A percentile compares a stretch with the other conserved stretches of the same genome.
phyloP scores from a whole-genome alignment of 2,113 vertebrate genomes.

The Apodemus speciosus region DNA sequence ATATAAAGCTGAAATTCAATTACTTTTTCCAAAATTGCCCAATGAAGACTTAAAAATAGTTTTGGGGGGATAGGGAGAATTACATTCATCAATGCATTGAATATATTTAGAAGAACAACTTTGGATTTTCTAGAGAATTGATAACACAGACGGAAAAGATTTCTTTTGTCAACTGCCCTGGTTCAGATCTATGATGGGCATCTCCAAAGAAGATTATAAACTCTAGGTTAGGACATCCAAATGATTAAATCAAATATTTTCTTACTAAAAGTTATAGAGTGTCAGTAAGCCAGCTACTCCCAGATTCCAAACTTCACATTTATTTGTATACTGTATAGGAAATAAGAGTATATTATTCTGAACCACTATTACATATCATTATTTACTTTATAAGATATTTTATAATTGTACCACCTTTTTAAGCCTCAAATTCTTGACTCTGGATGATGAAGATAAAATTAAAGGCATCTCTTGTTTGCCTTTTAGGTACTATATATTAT shows the following conservation, averaged over 20 bases:
- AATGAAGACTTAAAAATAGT: conserved; percentile 28
- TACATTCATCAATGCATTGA: neutral
- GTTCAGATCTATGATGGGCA: neutral
- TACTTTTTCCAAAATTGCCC: neutral
- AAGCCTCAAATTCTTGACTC: neutral
- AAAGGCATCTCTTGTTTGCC: neutral
- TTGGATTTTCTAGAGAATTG: neutral
- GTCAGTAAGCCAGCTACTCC: neutral
- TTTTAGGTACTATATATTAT: conserved; percentile 37
- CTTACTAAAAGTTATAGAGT: conserved; percentile 35
- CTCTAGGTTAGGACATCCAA: conserved; percentile 9
- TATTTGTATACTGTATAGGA: conserved; percentile 34
- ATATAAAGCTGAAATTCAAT: conserved; percentile 38
- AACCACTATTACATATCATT: conserved; percentile 27
- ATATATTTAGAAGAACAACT: conserved; percentile 7
- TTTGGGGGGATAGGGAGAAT: fast-evolving
- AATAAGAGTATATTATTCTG: conserved; percentile 38
- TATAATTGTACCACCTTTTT: conserved; percentile 35
- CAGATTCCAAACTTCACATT: conserved; percentile 40
- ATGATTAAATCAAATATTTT: neutral
- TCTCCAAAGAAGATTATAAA: conserved; percentile 37
- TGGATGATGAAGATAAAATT: neutral
- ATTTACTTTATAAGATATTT: conserved; percentile 46
- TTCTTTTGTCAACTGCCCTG: conserved; percentile 32
- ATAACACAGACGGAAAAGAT: conserved; percentile 25